Evolutionary conservation across 2,888 invertebrate species (phyloP), one percentile per base, ranked within the genome.

Genomic region (Yponomeuta plumbellus): DNA sequence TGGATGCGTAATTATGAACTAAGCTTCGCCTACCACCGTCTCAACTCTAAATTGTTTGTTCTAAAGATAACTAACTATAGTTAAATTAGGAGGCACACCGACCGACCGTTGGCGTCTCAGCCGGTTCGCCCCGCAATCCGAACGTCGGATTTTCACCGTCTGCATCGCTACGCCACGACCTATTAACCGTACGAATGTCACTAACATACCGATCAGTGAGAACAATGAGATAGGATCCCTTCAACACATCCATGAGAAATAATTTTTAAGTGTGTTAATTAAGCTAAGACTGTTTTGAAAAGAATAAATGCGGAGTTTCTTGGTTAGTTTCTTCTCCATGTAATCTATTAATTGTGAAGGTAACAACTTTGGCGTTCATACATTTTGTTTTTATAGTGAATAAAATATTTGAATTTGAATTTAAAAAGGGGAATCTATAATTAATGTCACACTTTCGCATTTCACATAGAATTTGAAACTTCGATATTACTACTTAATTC

Each of bases 1-100:
- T 84, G 85, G 61, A 66, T 65, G 58, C 34, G 52, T 52, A 52
- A 65, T 75, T 85, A 85, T 87, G 89, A 85, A 81, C 88, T 89
- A 88, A 80, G 64, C 72, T 72, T 73, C 73, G 70, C 71, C 70
- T 71, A 70, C 70, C 71, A 71, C 67, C 73, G 72, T 68, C 74
- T 72, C 76, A 76, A 58, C 20, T 8, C 23, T 59, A 59, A 20
- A 13, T 22, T 69, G 73, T 84, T 85, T 85, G 87, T 85, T 86
- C 88, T 76, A 75, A 69, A 74, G 75, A 76, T 75, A 69, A 73
- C 44, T 52, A 20, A 58, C 58, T 22, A 20, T 58, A 58, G 21
- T 58, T 21, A 58, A 58, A 58, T 6, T 52, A 52, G 34, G 34
- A 34, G 34, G 34, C 8, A 34, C 5, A 34, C 34, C 34, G 34